A percentile compares a stretch with the other conserved stretches of the same genome.
These are phyloP conservation scores for Gavia stellata DNA, from an alignment of 2,113 vertebrate genomes.

Conservation along the genomic window DNA sequence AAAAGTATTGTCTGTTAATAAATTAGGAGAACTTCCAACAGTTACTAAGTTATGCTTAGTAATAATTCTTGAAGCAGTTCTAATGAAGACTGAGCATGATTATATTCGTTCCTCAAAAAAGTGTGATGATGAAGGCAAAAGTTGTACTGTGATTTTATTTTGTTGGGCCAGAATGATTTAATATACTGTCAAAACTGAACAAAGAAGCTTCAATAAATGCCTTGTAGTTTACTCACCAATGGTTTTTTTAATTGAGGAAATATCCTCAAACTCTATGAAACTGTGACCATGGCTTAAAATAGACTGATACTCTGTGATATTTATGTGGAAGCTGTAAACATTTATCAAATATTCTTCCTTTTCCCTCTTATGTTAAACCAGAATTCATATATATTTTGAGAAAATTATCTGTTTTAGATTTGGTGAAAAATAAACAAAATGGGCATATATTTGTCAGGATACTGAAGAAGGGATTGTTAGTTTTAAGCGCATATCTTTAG, in stretches of 20 bases:
- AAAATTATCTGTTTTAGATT: background rate
- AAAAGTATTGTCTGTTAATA: background rate
- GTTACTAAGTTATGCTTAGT: background rate
- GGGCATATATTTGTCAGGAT: background rate
- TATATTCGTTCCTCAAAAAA: background rate
- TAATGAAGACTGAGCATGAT: background rate
- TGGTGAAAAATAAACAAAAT: background rate
- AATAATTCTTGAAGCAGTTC: background rate
- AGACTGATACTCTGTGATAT: background rate
- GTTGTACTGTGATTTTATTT: background rate
- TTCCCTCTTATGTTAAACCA: background rate
- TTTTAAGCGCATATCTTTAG: background rate
- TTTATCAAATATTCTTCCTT: background rate
- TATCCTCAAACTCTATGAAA: background rate
- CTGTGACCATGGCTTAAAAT: background rate
- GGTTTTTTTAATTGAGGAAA: background rate
- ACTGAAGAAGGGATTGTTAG: background rate
- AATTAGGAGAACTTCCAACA: background rate
- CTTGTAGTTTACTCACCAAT: background rate
- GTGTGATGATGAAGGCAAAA: background rate
- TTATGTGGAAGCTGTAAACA: background rate
- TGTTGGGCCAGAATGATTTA: background rate
- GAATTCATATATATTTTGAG: background rate
- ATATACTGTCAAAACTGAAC: background rate
- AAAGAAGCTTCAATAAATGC: background rate